These are phyloP conservation scores for Pseudachorutes palmiensis DNA, from an alignment of 1,140 invertebrate species.

Conservation along the genomic window DNA sequence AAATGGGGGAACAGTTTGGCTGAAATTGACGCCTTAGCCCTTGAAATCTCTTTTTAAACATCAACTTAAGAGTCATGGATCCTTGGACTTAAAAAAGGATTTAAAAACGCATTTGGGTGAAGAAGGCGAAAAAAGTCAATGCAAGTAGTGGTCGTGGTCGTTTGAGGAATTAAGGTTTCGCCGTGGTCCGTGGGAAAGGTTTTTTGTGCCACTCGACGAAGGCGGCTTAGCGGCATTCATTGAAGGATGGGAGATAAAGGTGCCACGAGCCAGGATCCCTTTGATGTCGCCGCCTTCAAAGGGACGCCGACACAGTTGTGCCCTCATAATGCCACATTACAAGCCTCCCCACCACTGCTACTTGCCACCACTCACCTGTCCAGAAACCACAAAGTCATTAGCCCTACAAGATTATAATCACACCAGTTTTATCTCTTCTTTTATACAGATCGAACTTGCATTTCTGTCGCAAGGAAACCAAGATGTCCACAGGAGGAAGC, in stretches of 20 bases:
- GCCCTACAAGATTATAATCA: neutral
- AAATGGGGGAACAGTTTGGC: too few species aligned
- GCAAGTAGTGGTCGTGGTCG: neutral
- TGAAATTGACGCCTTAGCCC: too few species aligned
- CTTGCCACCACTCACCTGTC: neutral
- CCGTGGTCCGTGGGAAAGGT: conserved; percentile 38
- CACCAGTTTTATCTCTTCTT: conserved; percentile 1
- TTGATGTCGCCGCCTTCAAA: conserved; percentile 38
- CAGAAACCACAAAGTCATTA: conserved; percentile 13
- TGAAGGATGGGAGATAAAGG: conserved; percentile 21
- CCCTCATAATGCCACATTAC: conserved; percentile 39
- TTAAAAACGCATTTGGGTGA: too few species aligned
- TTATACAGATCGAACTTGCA: conserved; percentile 31
- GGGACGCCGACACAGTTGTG: conserved; percentile 41
- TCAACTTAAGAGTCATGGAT: neutral
- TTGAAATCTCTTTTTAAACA: neutral
- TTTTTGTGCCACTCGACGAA: conserved; percentile 17
- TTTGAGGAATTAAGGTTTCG: conserved; percentile 16
- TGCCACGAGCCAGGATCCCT: conserved; percentile 38
- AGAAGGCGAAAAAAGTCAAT: neutral
- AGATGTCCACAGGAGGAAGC: conserved; percentile 26
- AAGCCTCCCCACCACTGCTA: neutral
- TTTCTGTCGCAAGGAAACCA: conserved; percentile 31
- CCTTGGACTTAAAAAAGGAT: neutral
- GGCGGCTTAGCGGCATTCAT: conserved; percentile 27